These are phyloP conservation scores for Adrianichthys oophorus DNA, from an alignment of 2,797 vertebrate species.

Conservation along the genomic window DNA sequence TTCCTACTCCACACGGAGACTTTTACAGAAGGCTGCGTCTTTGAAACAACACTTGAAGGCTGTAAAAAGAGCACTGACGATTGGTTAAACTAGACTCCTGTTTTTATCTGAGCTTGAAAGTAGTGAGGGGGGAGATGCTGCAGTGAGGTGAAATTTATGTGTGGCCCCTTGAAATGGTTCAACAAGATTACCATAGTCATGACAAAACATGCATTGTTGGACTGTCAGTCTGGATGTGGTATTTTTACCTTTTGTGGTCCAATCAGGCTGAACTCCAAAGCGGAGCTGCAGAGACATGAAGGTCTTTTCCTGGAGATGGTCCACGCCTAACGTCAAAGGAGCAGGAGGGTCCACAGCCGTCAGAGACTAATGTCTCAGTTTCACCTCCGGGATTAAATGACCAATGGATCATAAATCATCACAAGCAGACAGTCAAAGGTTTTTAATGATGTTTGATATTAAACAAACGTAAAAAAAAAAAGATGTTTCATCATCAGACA, in stretches of 20 bases:
- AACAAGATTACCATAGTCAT: constrained; percentile 80
- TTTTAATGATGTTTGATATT: no score
- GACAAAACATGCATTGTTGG: constrained; percentile 80
- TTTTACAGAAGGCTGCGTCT: constrained; percentile 81
- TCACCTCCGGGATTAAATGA: constrained; percentile 63
- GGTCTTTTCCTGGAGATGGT: constrained; percentile 50
- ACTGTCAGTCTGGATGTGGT: constrained; percentile 78
- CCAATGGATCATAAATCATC: constrained; percentile 59
- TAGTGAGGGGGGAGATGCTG: constrained; percentile 51
- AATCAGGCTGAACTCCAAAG: constrained; percentile 66
- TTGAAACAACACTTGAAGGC: constrained; percentile 86
- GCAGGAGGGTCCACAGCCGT: constrained; percentile 60
- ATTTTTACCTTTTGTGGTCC: constrained; percentile 73
- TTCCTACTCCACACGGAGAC: constrained; percentile 87
- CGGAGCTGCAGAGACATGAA: constrained; percentile 57
- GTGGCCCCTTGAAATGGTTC: constrained; percentile 74
- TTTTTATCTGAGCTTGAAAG: constrained; percentile 68
- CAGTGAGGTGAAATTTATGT: constrained; percentile 75
- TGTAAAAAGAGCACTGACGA: constrained; percentile 79
- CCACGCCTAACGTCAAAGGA: constrained; percentile 57
- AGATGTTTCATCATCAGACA: no score
- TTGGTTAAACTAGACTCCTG: constrained; percentile 79
- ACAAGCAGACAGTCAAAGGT: constrained; percentile 55
- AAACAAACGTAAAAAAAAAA: no score
- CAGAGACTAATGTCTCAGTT: constrained; percentile 69